Conservation (phyloP, 2,113 vertebrate genomes). For the Psephotus haematonotus region DNA sequence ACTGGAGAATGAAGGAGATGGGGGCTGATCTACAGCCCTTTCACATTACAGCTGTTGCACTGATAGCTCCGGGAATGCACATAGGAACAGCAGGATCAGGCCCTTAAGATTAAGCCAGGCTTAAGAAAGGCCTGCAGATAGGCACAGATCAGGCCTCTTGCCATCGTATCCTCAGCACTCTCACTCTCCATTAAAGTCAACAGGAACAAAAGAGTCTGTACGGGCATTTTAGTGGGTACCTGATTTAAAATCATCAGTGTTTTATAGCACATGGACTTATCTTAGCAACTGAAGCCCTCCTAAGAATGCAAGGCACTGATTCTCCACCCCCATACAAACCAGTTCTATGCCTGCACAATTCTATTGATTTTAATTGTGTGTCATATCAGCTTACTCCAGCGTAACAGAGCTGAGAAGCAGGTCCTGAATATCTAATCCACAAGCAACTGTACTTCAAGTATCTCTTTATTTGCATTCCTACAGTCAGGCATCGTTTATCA, state of each 20-base stretch:
- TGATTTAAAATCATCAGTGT: neutral
- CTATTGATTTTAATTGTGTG: neutral
- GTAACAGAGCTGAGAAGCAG: neutral
- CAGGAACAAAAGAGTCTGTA: neutral
- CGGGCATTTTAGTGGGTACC: neutral
- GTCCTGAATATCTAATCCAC: neutral
- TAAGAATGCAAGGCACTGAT: neutral
- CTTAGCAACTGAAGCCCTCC: neutral
- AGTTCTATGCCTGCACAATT: neutral
- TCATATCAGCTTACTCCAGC: neutral
- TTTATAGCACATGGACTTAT: neutral
- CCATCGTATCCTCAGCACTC: neutral
- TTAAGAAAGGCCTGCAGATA: neutral
- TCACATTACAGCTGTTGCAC: neutral
- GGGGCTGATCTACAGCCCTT: neutral
- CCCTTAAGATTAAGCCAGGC: neutral
- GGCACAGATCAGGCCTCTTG: neutral
- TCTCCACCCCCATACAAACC: neutral
- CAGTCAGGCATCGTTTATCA: neutral
- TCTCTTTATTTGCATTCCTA: conserved; percentile 21
- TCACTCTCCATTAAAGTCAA: neutral
- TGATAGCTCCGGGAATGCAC: neutral
- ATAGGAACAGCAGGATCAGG: neutral
- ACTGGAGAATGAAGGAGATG: neutral
- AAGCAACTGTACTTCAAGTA: neutral